Base-by-base conservation (phyloP, 2,797 vertebrate genomes). In the Hypotaenidia okinawae region DNA sequence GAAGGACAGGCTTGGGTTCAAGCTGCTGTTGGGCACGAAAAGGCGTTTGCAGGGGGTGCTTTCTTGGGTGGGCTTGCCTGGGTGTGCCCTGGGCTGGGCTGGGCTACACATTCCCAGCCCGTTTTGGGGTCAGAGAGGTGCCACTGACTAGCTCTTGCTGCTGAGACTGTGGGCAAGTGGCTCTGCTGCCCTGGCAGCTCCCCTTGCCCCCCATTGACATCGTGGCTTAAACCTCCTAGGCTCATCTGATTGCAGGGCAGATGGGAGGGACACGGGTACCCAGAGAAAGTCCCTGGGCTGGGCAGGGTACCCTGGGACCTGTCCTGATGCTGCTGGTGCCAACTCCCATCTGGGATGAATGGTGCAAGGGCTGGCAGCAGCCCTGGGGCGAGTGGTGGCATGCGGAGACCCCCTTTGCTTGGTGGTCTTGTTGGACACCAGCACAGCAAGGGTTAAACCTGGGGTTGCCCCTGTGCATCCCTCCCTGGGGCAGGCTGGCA, bases 61-160 rank as follows among this genome's bases (percentile, higher is more conserved):
- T 1, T 6, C 27, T 82, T 1, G 1, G 45, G 30, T 14, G 63
- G 32, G 15, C 23, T 73, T 5, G 1, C 16, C 28, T 13, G 27
- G 27, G 8, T 33, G 54, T 33, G 2, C n/a, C 18, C 51, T 0
- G 1, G 47, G 21, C 1, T 21, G 51, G 28, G 66, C 5, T 15
- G 24, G 9, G 77, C 22, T 39, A 37, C 51, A 25, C 30, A 28
- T 9, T n/a, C 61, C 75, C 32, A 33, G 21, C 59, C 25, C 9
- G 1, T 32, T 27, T 35, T 18, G 0, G 5, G 10, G 17, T 37
- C 0, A 0, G 12, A 51, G 45, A 0, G 1, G 43, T 58, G 54
- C 15, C 1, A 6, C 16, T 2, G 0, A n/a, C n/a, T n/a, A n/a
- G 47, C 41, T 68, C 63, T 69, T 22, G 49, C 49, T 23, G 47